Evolutionary conservation across 2,113 vertebrate genomes (phyloP).

Genomic region (Baryphthengus martii): DNA sequence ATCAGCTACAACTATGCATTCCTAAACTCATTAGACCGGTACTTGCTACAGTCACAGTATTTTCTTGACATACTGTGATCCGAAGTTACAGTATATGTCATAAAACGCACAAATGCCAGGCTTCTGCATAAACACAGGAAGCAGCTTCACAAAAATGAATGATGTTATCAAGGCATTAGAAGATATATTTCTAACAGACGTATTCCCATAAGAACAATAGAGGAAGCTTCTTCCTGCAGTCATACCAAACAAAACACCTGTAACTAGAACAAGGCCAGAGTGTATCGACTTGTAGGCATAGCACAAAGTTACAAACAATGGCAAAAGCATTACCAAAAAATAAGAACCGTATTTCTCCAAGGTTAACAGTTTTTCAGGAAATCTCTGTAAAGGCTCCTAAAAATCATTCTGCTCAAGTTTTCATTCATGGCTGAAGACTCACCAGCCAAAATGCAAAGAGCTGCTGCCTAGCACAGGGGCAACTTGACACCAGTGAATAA

Average conservation of each 20-base stretch:
- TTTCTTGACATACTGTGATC: background rate
- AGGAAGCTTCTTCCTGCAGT: background rate
- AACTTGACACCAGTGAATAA: background rate
- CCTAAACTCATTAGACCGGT: rapidly evolving
- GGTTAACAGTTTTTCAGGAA: background rate
- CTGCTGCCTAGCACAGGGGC: background rate
- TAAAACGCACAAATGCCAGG: background rate
- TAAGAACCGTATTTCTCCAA: background rate
- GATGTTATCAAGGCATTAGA: background rate
- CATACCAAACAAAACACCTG: background rate
- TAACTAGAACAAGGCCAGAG: background rate
- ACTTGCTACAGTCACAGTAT: background rate
- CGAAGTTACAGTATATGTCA: background rate
- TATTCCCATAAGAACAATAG: background rate
- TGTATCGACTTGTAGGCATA: background rate
- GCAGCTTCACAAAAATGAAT: background rate
- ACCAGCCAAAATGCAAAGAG: background rate
- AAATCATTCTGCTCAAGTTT: background rate
- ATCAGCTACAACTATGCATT: background rate
- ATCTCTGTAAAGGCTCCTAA: background rate
- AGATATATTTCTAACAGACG: background rate
- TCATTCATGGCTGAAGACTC: background rate
- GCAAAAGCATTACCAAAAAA: background rate
- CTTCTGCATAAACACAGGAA: background rate
- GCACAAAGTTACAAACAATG: background rate